Evolutionary conservation across 23 tunicate species (phyloP).

Genomic region (Ciona savignyi): DNA sequence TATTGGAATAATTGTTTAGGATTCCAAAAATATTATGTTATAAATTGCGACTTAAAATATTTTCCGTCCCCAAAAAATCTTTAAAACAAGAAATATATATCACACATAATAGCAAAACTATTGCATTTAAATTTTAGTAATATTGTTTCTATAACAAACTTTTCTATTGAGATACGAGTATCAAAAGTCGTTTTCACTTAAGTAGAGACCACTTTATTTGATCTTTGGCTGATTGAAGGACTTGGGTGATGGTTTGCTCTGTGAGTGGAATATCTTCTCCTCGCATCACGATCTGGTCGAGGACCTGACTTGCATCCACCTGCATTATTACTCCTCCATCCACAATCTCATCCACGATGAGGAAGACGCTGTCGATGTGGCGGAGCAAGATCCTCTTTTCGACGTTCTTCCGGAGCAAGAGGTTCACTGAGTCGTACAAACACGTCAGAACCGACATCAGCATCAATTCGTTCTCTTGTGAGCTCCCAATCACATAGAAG

Average conservation of each 20-base stretch:
- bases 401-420: slow-evolving; percentile 85
- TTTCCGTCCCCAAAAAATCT: too few relatives aligned
- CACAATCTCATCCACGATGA: slow-evolving; percentile 91
- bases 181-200: slow-evolving; percentile 36
- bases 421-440: slow-evolving; percentile 75
- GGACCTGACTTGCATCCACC: slow-evolving; percentile 59
- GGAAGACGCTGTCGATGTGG: slow-evolving; percentile 79
- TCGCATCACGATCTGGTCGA: slow-evolving; percentile 85
- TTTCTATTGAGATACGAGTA: not conserved
- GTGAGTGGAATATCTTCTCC: slow-evolving; percentile 96
- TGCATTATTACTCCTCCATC: slow-evolving; percentile 98
- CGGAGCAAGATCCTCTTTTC: slow-evolving; percentile 83
- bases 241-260: slow-evolving; percentile 97
- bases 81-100: too few relatives aligned
- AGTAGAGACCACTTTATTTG: slow-evolving; percentile 98
- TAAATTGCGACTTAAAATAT: too few relatives aligned
- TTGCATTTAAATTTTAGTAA: too few relatives aligned
- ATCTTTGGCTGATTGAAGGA: slow-evolving; percentile 88
- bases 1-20: too few relatives aligned
- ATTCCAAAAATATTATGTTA: too few relatives aligned
- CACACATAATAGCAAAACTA: too few relatives aligned
- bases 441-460: slow-evolving; percentile 88
- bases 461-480: slow-evolving; percentile 91
- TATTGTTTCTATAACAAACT: not conserved
- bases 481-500: slow-evolving; percentile 91